Conservation (phyloP, 1,140 invertebrate genomes). For the Sitobion miscanthi region DNA sequence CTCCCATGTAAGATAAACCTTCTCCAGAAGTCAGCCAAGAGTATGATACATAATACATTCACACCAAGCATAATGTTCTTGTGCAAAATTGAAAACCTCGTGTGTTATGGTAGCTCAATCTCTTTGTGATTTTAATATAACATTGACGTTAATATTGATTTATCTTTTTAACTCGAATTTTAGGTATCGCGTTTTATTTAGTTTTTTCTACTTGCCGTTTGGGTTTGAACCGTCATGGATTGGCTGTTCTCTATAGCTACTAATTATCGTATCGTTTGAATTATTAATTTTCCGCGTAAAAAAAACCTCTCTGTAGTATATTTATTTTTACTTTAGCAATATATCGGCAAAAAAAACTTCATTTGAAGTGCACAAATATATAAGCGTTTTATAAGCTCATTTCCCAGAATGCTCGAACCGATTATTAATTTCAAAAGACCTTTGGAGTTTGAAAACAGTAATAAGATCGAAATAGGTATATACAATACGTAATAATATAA, state of each 20-base stretch:
- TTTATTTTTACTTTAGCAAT: not conserved
- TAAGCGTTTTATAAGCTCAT: constrained; percentile 14
- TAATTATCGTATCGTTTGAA: not conserved
- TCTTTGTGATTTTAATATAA: not conserved
- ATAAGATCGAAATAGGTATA: constrained; percentile 7
- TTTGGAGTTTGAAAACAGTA: constrained; percentile 2
- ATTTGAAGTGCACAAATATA: constrained; percentile 12
- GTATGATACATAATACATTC: not conserved
- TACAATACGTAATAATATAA: not conserved
- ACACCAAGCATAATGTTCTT: not conserved
- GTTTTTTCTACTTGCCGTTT: not conserved
- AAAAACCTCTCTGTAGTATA: not conserved
- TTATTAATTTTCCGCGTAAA: not conserved
- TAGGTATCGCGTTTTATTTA: not conserved
- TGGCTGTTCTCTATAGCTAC: not conserved
- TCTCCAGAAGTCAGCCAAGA: not conserved
- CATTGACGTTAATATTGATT: not conserved
- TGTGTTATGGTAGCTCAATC: not conserved
- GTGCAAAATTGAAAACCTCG: not conserved
- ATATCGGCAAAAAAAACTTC: not conserved
- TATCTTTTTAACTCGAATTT: not conserved
- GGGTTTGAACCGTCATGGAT: not conserved
- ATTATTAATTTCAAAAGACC: constrained; percentile 32
- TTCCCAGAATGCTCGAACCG: not conserved
- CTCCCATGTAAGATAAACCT: not conserved